These are phyloP conservation scores for Pogonus chalceus DNA, from an alignment of 1,140 invertebrate species.

Conservation along the genomic window DNA sequence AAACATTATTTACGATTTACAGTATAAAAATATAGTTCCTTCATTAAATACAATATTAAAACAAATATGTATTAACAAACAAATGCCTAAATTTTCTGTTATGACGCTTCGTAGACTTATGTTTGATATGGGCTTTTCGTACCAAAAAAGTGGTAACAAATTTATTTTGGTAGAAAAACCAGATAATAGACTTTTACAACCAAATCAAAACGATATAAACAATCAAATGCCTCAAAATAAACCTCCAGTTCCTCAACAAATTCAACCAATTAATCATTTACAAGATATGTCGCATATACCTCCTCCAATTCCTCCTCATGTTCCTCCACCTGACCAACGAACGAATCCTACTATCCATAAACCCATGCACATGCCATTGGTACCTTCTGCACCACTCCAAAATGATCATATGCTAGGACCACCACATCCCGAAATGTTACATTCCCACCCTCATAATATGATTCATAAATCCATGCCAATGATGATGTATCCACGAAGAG, in stretches of 20 bases:
- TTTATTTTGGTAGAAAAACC: conserved; percentile 26
- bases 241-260: neutral
- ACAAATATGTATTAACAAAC: conserved; percentile 21
- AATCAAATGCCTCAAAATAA: neutral
- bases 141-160: conserved; percentile 30
- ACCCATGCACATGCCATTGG: conserved; percentile 6
- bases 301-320: neutral
- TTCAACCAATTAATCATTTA: neutral
- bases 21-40: conserved; percentile 25
- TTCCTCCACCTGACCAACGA: neutral
- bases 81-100: conserved; percentile 28
- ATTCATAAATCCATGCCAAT: conserved; percentile 10
- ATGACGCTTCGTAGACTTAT: conserved; percentile 29
- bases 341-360: conserved; percentile 10
- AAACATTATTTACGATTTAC: conserved; percentile 28
- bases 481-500: conserved; percentile 15
- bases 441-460: neutral
- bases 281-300: neutral
- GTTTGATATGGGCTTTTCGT: conserved; percentile 31
- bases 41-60: conserved; percentile 29
- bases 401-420: conserved; percentile 11
- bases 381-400: neutral
- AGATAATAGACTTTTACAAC: conserved; percentile 6
- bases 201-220: neutral
- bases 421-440: neutral